Conservation (phyloP, 1,140 invertebrate genomes). For the Adoxophyes honmai region DNA sequence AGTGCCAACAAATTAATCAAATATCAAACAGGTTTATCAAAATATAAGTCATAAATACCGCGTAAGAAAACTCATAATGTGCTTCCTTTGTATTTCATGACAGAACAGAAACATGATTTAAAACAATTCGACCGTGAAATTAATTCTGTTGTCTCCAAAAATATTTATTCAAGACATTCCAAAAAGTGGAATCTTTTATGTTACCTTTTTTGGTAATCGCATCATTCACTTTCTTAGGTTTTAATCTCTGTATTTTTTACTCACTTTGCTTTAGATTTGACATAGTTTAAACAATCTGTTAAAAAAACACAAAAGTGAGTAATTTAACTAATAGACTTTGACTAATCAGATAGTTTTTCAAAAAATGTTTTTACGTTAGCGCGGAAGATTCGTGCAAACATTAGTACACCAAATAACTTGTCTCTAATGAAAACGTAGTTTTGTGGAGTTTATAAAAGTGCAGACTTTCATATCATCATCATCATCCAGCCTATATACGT, state of each 20-base stretch:
- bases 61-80: neutral
- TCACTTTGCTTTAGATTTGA: neutral
- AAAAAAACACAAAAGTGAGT: too few species aligned
- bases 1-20: neutral
- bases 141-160: neutral
- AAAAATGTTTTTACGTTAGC: too few species aligned
- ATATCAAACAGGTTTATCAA: conserved; percentile 9
- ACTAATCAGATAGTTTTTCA: too few species aligned
- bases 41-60: conserved; percentile 2
- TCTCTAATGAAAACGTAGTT: too few species aligned
- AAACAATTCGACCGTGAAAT: neutral
- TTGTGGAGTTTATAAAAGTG: too few species aligned
- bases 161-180: conserved; percentile 5
- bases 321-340: too few species aligned
- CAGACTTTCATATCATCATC: too few species aligned
- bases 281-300: too few species aligned
- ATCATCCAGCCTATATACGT: too few species aligned
- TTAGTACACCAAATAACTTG: too few species aligned
- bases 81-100: conserved; percentile 6
- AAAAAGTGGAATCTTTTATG: conserved; percentile 5
- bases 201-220: neutral
- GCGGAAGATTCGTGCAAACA: too few species aligned
- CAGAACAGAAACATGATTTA: neutral
- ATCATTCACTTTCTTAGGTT: neutral
- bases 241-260: neutral